Evolutionary conservation across 2,113 vertebrate species (phyloP), one percentile per base, ranked within the genome.

Genomic region (Rhinopithecus roxellana): DNA sequence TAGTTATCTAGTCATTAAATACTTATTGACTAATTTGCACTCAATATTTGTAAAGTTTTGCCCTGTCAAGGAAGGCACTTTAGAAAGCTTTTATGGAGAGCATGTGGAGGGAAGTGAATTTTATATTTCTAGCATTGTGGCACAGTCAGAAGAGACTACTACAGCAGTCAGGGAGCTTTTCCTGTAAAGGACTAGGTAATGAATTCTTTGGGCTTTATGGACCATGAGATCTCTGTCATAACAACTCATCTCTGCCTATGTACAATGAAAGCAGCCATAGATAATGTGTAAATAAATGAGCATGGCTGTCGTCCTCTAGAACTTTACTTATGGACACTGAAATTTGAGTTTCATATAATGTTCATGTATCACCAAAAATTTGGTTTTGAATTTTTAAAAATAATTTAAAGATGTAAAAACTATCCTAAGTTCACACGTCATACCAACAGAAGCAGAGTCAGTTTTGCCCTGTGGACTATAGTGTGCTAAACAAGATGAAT

Each of bases 271-370:
- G 43, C 5, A 55, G 17, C 48, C 43, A 17, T 0, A 4, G 18
- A 23, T 7, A 25, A 5, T 30, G 7, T 5, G 20, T 3, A 17
- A 14, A 50, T 8, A 3, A 48, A 30, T 0, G 1, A 23, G 8
- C 0, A 0, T 0, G 2, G 6, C 22, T 23, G 2, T 50, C 43
- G 57, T 48, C 18, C 27, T 14, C 6, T 0, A 8, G 27, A 23
- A n/a, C 12, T 14, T 5, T 7, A 48, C 17, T 43, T 6, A 77
- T 14, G 25, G 50, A 32, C 69, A 20, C 30, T 10, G 12, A 80
- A 35, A 52, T 86, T 16, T 57, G 27, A 81, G 89, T 59, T 57
- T 40, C 6, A 25, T 6, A 2, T 0, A 5, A 30, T 72, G 52
- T 55, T 70, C 7, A 27, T 16, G 6, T 25, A 6, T 70, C 32